Percentiles rank a stretch among this genome's conserved stretches.
Conservation (phyloP, 2,797 vertebrate species). For the Eulemur coronatus region DNA sequence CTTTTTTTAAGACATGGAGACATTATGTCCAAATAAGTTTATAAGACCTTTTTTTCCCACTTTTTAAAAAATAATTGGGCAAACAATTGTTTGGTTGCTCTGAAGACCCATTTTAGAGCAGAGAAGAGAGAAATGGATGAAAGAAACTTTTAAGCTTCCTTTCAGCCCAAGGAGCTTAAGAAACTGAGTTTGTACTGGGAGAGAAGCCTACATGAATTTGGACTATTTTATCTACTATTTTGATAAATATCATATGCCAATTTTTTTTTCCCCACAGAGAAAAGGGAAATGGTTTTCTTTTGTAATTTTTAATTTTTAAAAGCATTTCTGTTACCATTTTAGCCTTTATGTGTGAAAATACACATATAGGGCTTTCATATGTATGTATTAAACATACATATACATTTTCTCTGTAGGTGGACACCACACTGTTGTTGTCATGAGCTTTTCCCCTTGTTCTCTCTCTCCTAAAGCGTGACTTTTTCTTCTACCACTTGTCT, state of each 20-base stretch:
- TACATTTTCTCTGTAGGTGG: background rate
- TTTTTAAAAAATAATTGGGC: background rate
- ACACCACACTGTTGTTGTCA: background rate
- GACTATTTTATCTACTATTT: background rate
- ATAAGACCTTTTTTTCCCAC: background rate
- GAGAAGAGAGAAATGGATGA: slow-evolving; percentile 22
- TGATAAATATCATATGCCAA: background rate
- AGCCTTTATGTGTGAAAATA: background rate
- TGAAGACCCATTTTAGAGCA: slow-evolving; percentile 12
- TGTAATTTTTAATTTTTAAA: background rate
- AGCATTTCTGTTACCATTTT: background rate
- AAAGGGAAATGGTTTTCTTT: background rate
- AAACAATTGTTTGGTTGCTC: slow-evolving; percentile 1
- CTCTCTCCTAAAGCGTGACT: slow-evolving; percentile 25
- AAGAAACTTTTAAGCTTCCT: background rate
- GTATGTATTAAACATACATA: background rate
- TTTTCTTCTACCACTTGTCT: background rate
- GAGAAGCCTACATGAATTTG: background rate
- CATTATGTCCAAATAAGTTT: background rate
- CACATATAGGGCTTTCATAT: background rate
- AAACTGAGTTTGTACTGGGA: background rate
- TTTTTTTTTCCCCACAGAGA: background rate
- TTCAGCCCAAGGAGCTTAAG: background rate
- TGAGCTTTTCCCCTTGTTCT: background rate
- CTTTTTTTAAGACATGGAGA: background rate